Percentiles rank a stretch among this genome's conserved stretches.
phyloP scores from a whole-genome alignment of 2,888 invertebrate species.

The Chrysotoxum bicinctum region DNA sequence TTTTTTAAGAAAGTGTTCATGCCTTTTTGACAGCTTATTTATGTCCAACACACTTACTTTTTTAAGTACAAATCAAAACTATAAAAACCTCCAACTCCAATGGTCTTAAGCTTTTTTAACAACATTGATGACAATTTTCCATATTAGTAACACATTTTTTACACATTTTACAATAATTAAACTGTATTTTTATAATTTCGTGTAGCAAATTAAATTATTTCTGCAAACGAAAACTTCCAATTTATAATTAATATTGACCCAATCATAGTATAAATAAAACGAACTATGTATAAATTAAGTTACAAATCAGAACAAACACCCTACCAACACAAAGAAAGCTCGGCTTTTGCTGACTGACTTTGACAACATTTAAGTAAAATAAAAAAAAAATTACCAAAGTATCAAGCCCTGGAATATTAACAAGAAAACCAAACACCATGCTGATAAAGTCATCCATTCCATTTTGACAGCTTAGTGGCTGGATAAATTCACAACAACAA shows the following conservation, averaged over 20 bases:
- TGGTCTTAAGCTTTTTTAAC: neutral
- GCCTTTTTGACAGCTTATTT: neutral
- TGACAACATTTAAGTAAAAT: neutral
- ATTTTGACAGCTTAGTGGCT: slow-evolving; percentile 1
- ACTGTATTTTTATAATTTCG: neutral
- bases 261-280: neutral
- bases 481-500: slow-evolving; percentile 14
- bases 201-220: neutral
- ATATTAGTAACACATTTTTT: neutral
- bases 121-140: neutral
- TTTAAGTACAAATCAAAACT: neutral
- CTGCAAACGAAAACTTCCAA: neutral
- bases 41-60: neutral
- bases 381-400: slow-evolving; percentile 27
- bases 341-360: neutral
- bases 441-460: slow-evolving; percentile 8
- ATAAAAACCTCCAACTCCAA: neutral
- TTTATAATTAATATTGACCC: neutral
- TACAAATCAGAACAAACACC: neutral
- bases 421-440: neutral
- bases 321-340: neutral
- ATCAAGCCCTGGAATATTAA: slow-evolving; percentile 28
- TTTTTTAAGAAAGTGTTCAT: too few relatives aligned
- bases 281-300: neutral
- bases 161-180: neutral